Conservation (phyloP, 2,113 vertebrate species). For the Calyptomena viridis region DNA sequence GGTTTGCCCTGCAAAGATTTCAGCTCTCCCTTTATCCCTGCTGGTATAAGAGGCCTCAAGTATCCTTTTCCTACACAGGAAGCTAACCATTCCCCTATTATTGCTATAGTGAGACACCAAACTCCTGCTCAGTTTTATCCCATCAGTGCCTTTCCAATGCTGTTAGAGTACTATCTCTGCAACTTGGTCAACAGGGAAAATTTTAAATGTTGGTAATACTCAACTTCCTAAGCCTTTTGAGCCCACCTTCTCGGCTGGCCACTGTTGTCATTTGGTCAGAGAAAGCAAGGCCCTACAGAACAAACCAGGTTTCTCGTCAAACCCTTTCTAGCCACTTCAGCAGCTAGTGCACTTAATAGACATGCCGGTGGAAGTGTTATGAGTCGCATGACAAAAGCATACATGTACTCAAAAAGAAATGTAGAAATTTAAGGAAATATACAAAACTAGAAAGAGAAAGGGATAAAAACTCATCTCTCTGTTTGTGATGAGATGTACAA, state of each 20-base stretch:
- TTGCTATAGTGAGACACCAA: rapidly evolving
- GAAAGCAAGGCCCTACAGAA: background rate
- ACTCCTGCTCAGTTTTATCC: background rate
- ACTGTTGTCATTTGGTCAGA: background rate
- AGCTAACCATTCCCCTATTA: background rate
- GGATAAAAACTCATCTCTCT: background rate
- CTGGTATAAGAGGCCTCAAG: background rate
- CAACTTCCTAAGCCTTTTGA: background rate
- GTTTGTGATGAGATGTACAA: background rate
- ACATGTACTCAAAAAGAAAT: background rate
- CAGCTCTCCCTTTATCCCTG: background rate
- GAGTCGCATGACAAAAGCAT: background rate
- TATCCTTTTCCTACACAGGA: background rate
- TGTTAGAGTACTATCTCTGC: background rate
- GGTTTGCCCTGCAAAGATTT: background rate
- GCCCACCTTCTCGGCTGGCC: background rate
- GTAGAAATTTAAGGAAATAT: background rate
- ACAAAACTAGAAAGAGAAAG: background rate
- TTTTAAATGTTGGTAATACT: background rate
- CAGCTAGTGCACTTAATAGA: background rate
- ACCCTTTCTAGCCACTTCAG: background rate
- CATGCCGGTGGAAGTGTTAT: background rate
- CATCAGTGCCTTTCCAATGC: background rate
- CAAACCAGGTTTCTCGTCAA: background rate
- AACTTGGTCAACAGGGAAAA: background rate